A percentile compares a stretch with the other conserved stretches of the same genome.
Evolutionary conservation across 2,797 vertebrate species (phyloP).

Genomic region (Ctenopoma kingsleyae): DNA sequence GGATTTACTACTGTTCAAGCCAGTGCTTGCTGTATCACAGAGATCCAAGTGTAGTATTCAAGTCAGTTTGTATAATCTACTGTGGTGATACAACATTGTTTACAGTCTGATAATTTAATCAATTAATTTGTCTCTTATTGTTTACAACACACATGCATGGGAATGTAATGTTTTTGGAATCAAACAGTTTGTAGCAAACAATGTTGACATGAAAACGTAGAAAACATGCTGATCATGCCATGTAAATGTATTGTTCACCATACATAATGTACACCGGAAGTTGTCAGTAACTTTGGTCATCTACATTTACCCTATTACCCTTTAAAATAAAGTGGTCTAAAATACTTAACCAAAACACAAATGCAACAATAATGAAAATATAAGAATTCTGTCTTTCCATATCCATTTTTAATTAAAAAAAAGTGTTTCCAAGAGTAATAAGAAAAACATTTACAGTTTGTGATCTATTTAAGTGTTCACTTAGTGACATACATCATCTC

Average conservation of each 20-base stretch:
- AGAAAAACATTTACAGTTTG: constrained; percentile 85
- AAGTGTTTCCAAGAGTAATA: constrained; percentile 84
- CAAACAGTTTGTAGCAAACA: constrained; percentile 43
- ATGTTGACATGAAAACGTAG: constrained; percentile 33
- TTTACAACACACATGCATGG: constrained; percentile 62
- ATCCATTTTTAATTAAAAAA: constrained; percentile 84
- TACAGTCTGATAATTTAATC: constrained; percentile 37
- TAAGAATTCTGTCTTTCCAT: constrained; percentile 72
- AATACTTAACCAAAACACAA: constrained; percentile 26
- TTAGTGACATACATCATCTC: constrained; percentile 83
- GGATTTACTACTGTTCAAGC: constrained; percentile 33
- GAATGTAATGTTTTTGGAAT: constrained; percentile 44
- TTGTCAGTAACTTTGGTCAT: constrained; percentile 19
- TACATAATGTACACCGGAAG: constrained; percentile 26
- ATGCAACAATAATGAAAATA: constrained; percentile 48
- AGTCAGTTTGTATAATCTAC: constrained; percentile 44
- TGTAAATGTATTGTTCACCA: constrained; percentile 35
- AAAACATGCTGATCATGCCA: constrained; percentile 31
- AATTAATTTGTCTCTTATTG: constrained; percentile 42
- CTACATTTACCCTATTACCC: not conserved
- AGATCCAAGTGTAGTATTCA: constrained; percentile 36
- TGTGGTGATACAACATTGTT: constrained; percentile 54
- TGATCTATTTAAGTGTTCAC: constrained; percentile 85
- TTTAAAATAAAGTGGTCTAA: constrained; percentile 47
- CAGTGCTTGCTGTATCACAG: constrained; percentile 58